Evolutionary conservation across 2,888 invertebrate genomes (phyloP), one percentile per base, ranked within the genome.

Genomic region (Scrobipalpa costella): DNA sequence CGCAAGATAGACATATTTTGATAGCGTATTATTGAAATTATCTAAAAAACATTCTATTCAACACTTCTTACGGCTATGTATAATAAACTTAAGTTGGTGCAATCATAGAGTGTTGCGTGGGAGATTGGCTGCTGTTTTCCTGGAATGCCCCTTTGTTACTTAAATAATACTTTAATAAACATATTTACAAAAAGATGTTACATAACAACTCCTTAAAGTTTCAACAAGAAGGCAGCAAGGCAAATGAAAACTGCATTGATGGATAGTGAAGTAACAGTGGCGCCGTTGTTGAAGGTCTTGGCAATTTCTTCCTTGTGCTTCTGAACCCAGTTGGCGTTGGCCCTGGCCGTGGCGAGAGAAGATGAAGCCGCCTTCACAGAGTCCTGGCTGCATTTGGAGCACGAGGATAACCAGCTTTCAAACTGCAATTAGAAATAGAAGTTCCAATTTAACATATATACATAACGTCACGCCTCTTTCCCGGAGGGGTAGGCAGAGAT

Each of bases 381-480:
- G 9, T 74, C 67, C 0, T 73, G 77, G 0, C 73, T 76, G 64
- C 89, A 88, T 44, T 80, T 75, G 0, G 66, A 66, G 66, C 88
- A 89, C 0, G 76, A 71, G 0, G 72, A 63, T 36, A 91, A 68
- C 83, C 84, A 89, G 0, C 67, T 27, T 65, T 86, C 85, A 61
- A 85, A 88, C 90, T 91, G 81, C 68, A 74, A 69, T n/a, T n/a
- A 15, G 40, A 58, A 58, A 44, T 44, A 5, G 11, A 7, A 57
- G 19, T 2, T 34, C 11, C 2, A 1, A 40, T 40, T 13, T 13
- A 40, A n/a, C n/a, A n/a, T n/a, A n/a, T n/a, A n/a, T n/a, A n/a
- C n/a, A n/a, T n/a, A n/a, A n/a, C n/a, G n/a, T n/a, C n/a, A n/a
- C n/a, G n/a, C n/a, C n/a, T n/a, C n/a, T n/a, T n/a, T n/a, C n/a